phyloP scores from a whole-genome alignment of 92 coral and sea anemone genomes.

The Porites divaricata region DNA sequence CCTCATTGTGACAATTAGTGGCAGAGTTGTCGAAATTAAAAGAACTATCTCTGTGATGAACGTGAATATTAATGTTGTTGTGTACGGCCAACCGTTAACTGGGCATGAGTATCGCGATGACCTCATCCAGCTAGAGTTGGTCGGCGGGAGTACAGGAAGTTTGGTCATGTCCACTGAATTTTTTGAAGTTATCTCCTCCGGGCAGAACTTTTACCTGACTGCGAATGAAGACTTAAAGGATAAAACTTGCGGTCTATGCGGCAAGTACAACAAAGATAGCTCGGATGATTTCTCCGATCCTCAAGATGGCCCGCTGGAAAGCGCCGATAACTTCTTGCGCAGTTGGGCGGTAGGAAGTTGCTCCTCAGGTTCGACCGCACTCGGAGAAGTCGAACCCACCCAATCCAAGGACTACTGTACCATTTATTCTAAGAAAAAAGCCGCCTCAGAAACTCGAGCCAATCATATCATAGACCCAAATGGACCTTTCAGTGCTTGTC shows the following conservation, averaged over 20 bases:
- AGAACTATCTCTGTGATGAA: background rate
- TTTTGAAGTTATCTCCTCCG: conserved; percentile 39
- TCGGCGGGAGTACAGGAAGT: background rate
- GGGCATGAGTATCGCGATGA: background rate
- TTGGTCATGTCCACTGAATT: background rate
- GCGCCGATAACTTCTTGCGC: conserved; percentile 65
- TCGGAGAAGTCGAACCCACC: conserved; percentile 59
- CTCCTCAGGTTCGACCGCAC: background rate
- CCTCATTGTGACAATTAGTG: background rate
- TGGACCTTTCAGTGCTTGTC: conserved; percentile 78
- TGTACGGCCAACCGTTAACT: background rate
- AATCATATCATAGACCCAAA: conserved; percentile 43
- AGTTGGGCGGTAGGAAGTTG: conserved; percentile 66
- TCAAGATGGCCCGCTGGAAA: conserved; percentile 63
- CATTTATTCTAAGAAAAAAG: conserved; percentile 38
- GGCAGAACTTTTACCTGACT: conserved; percentile 69
- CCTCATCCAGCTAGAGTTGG: background rate
- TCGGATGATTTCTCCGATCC: conserved; percentile 83
- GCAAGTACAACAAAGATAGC: conserved; percentile 78
- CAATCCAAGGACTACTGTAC: conserved; percentile 58
- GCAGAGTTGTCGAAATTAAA: background rate
- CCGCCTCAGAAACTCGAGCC: conserved; percentile 49
- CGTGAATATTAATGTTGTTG: background rate
- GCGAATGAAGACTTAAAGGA: conserved; percentile 56
- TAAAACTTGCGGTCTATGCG: conserved; percentile 96